phyloP scores from a whole-genome alignment of 2,113 vertebrate genomes.

The Saccopteryx bilineata region DNA sequence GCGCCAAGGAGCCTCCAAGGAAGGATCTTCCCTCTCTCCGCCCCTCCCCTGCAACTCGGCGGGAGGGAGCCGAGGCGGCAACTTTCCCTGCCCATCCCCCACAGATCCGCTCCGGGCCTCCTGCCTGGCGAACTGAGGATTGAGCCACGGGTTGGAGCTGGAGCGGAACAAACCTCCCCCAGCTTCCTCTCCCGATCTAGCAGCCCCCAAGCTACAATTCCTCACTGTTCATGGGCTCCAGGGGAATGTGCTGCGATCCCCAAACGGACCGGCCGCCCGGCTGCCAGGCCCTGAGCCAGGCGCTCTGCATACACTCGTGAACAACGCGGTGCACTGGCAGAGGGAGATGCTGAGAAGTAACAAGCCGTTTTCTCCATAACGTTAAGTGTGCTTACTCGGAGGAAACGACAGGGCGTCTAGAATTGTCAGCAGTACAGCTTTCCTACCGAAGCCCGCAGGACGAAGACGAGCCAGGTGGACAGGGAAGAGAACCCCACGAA shows the following conservation, averaged over 20 bases:
- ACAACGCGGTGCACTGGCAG: not conserved
- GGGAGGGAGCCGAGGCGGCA: slow-evolving; percentile 4
- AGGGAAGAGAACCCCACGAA: not conserved
- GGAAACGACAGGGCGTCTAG: not conserved
- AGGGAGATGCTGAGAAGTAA: not conserved
- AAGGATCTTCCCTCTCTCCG: slow-evolving; percentile 54
- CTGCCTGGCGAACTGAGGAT: not conserved
- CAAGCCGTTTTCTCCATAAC: not conserved
- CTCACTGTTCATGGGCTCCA: not conserved
- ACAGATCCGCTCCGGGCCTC: slow-evolving; percentile 56
- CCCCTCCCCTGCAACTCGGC: slow-evolving; percentile 8
- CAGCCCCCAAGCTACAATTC: slow-evolving; percentile 41
- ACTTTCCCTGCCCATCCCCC: slow-evolving; percentile 76
- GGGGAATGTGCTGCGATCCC: not conserved
- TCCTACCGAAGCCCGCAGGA: not conserved
- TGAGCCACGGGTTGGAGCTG: not conserved
- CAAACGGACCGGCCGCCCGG: not conserved
- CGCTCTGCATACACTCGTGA: not conserved
- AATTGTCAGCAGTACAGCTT: slow-evolving; percentile 12
- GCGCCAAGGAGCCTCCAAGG: slow-evolving; percentile 45
- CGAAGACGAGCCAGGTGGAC: not conserved
- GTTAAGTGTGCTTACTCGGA: not conserved
- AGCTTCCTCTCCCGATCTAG: slow-evolving; percentile 63
- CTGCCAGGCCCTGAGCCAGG: not conserved
- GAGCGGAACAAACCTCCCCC: slow-evolving; percentile 50